These are phyloP conservation scores for Sarcoramphus papa DNA, from an alignment of 2,797 vertebrate genomes.

Conservation along the genomic window DNA sequence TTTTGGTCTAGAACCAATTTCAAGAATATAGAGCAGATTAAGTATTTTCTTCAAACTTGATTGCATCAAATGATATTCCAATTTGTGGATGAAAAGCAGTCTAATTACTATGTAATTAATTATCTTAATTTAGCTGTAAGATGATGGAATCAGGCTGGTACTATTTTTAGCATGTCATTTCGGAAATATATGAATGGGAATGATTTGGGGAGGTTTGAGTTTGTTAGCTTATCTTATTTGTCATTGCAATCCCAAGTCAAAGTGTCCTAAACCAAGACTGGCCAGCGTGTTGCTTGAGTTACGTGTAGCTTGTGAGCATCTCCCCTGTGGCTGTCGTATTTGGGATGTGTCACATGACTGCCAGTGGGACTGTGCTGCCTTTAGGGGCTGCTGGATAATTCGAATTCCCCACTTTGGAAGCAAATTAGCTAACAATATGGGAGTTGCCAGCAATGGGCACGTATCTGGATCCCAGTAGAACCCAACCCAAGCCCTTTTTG, in stretches of 20 bases:
- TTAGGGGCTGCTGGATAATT: background rate
- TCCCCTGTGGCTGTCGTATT: background rate
- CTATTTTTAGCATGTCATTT: conserved; percentile 1
- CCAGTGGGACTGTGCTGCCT: background rate
- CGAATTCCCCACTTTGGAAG: background rate
- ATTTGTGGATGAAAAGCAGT: conserved; percentile 16
- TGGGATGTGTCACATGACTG: background rate
- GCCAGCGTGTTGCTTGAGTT: background rate
- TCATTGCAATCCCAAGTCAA: background rate
- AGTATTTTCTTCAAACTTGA: conserved; percentile 28
- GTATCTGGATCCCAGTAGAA: background rate
- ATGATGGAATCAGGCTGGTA: background rate
- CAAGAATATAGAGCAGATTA: background rate
- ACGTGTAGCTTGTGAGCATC: background rate
- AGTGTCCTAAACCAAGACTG: background rate
- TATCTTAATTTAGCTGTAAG: conserved; percentile 21
- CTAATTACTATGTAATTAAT: conserved; percentile 29
- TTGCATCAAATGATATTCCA: conserved; percentile 6
- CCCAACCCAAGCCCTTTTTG: background rate
- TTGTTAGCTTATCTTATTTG: background rate
- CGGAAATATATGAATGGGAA: background rate
- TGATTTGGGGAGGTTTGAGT: background rate
- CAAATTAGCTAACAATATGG: background rate
- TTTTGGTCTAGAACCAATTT: conserved; percentile 22
- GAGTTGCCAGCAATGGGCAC: background rate